Evolutionary conservation across 92 coral and sea anemone genomes (phyloP), one percentile per base, ranked within the genome.

Genomic region (Phenganax subtilis): DNA sequence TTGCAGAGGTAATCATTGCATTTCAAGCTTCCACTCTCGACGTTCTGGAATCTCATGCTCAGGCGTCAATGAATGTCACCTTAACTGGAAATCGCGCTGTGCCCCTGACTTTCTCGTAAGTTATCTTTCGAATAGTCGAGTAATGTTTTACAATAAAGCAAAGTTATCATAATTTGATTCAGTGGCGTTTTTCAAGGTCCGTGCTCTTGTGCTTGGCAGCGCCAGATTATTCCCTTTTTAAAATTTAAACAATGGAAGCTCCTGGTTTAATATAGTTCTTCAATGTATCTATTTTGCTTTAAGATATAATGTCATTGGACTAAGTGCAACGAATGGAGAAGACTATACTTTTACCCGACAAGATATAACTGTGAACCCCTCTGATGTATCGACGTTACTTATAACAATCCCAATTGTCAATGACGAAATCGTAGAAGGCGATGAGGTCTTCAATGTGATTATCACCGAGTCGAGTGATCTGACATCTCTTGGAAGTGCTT

Each of bases 81-180:
- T 47, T 76, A 59, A 76, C 28, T 44, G 81, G 81, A 11, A 57
- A 61, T 30, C 81, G 64, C 0, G 81, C 81, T n/a, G 59, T 59
- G 12, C 81, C 81, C 16, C 20, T 76, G 16, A 76, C 57, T 54
- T 76, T 76, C 66, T 53, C 69, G 81, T 76, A 76, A 76, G 81
- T 56, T 58, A 14, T 37, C 47, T 37, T 5, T 5, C 47, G 47
- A 5, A 37, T 37, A 37, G 5, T 37, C 47, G 47, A 37, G 47
- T 37, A 37, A 37, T 5, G 47, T 37, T 37, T 37, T 37, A 37
- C 47, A 37, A 37, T 37, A 37, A 37, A 37, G 47, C 47, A 37
- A 37, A 37, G 47, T 37, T 37, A 37, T 20, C 25, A 20, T 37
- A 37, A 37, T 37, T 37, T 37, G 47, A 37, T 5, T 37, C 47